phyloP scores from a whole-genome alignment of 2,797 vertebrate species.

The Mycteria americana region DNA sequence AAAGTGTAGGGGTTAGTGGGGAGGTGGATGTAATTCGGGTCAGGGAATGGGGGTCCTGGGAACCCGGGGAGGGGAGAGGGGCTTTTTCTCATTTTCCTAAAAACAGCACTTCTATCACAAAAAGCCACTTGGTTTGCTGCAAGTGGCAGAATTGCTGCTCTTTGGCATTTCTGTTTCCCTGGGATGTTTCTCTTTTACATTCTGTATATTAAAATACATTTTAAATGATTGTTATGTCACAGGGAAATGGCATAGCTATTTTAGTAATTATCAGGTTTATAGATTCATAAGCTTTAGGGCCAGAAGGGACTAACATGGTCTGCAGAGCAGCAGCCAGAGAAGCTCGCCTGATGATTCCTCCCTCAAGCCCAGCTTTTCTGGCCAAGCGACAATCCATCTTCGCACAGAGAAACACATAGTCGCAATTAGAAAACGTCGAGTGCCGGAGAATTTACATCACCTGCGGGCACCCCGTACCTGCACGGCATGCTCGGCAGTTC shows the following conservation, averaged over 20 bases:
- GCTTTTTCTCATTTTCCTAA: neutral
- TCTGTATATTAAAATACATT: neutral
- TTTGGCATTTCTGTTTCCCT: neutral
- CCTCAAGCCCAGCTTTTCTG: neutral
- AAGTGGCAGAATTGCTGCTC: neutral
- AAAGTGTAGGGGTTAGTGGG: neutral
- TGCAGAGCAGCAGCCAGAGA: neutral
- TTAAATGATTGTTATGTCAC: neutral
- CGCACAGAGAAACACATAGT: neutral
- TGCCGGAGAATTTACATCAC: neutral
- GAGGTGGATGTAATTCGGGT: neutral
- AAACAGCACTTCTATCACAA: neutral
- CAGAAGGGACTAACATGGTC: neutral
- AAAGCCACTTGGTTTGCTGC: neutral
- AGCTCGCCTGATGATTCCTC: neutral
- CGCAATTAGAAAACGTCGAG: neutral
- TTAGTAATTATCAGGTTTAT: slow-evolving; percentile 32
- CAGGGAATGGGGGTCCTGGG: neutral
- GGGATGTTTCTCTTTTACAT: neutral
- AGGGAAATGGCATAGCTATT: slow-evolving; percentile 9
- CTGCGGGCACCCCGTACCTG: fast-evolving
- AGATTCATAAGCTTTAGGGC: slow-evolving; percentile 10
- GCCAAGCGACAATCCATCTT: neutral
- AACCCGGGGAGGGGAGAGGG: neutral
- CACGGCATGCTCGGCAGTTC: fast-evolving